Conservation (phyloP, 2,888 invertebrate genomes). For the Eupithecia centaureata region DNA sequence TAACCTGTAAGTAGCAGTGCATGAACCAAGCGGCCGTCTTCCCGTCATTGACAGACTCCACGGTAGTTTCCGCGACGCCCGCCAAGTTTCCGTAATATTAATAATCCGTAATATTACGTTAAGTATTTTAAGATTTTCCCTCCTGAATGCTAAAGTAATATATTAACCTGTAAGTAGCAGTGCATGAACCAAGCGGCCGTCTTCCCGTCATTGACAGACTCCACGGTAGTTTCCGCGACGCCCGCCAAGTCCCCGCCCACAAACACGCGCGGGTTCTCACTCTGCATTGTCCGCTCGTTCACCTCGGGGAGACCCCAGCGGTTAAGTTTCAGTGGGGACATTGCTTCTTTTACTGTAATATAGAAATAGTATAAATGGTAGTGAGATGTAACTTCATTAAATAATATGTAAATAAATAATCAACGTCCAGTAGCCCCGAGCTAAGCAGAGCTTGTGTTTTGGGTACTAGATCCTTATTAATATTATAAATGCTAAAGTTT, state of each 20-base stretch:
- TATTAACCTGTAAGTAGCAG: constrained; percentile 90
- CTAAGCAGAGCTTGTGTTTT: too few relatives aligned
- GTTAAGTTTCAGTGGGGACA: constrained; percentile 90
- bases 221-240: constrained; percentile 98
- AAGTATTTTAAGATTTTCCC: too few relatives aligned
- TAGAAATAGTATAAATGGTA: too few relatives aligned
- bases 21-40: constrained; percentile 98
- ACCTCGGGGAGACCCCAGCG: constrained; percentile 92
- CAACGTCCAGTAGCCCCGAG: too few relatives aligned
- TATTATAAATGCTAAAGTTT: too few relatives aligned
- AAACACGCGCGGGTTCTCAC: constrained; percentile 90
- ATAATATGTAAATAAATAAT: too few relatives aligned
- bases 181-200: constrained; percentile 98
- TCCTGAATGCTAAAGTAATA: too few relatives aligned
- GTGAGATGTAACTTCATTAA: too few relatives aligned
- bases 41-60: constrained; percentile 99
- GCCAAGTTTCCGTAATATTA: constrained; percentile 97
- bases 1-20: constrained; percentile 94
- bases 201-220: constrained; percentile 99
- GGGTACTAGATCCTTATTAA: too few relatives aligned
- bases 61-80: constrained; percentile 97
- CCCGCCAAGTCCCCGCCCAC: constrained; percentile 98
- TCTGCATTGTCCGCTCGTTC: constrained; percentile 90
- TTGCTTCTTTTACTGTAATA: constrained; percentile 82
- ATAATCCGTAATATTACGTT: too few relatives aligned